A percentile compares a stretch with the other conserved stretches of the same genome.
phyloP scores from a whole-genome alignment of 53 echinoderm and acorn worm genomes.

The Patiria pectinifera region DNA sequence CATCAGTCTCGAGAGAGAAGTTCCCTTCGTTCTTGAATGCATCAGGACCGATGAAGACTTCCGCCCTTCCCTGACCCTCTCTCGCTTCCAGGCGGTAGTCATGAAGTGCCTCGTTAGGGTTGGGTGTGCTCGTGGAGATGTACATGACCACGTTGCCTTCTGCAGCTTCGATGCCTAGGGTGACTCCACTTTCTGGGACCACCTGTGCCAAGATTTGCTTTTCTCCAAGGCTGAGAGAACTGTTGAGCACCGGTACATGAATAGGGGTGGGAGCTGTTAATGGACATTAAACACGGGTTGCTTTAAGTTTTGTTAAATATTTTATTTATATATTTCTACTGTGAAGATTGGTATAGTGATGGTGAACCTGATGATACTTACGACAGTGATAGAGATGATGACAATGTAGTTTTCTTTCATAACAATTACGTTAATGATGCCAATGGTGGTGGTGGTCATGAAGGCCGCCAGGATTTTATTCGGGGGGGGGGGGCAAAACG shows the following conservation, averaged over 20 bases:
- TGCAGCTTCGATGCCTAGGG: not conserved
- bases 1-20: not conserved
- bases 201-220: not conserved
- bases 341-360: too few relatives aligned
- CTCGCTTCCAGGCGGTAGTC: not conserved
- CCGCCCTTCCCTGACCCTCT: constrained; percentile 3
- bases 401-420: too few relatives aligned
- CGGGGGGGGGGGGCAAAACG: too few relatives aligned
- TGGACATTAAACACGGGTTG: not conserved
- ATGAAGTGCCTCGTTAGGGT: constrained; percentile 1
- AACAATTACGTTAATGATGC: too few relatives aligned
- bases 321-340: too few relatives aligned
- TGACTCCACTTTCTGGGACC: not conserved
- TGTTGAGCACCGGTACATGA: not conserved
- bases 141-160: constrained; percentile 14
- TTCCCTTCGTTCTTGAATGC: not conserved
- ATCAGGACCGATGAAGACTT: constrained; percentile 11
- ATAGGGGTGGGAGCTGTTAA: not conserved
- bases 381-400: too few relatives aligned
- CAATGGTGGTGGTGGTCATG: too few relatives aligned
- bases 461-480: too few relatives aligned
- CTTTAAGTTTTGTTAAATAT: not conserved
- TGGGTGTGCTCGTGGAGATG: not conserved
- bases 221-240: not conserved
- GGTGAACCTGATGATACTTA: too few relatives aligned